A percentile compares a stretch with the other conserved stretches of the same genome.
These are phyloP conservation scores for Micrasema longulum DNA, from an alignment of 1,140 invertebrate species.

Conservation along the genomic window DNA sequence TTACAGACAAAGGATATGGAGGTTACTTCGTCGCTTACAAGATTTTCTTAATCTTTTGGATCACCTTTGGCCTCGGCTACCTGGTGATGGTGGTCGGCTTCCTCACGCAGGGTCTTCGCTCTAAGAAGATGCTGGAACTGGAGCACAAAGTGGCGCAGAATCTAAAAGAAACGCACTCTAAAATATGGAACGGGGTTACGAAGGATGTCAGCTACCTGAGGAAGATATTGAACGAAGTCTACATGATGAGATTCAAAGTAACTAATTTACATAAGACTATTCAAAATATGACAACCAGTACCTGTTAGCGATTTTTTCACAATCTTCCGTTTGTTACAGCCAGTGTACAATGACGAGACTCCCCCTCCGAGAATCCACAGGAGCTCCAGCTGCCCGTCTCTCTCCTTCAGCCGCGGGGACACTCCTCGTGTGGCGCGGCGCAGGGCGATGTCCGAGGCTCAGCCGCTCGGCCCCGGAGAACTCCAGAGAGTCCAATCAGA, in stretches of 20 bases:
- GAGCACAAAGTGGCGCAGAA: slow-evolving; percentile 82
- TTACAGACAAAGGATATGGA: slow-evolving; percentile 69
- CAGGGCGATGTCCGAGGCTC: slow-evolving; percentile 73
- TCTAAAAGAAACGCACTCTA: slow-evolving; percentile 81
- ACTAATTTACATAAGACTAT: slow-evolving; percentile 42
- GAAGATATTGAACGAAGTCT: slow-evolving; percentile 81
- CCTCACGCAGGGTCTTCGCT: slow-evolving; percentile 76
- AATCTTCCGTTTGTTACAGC: slow-evolving; percentile 58
- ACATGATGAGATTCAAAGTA: slow-evolving; percentile 83
- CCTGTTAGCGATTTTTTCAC: background rate
- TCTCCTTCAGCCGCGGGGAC: slow-evolving; percentile 66
- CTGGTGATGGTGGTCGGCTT: slow-evolving; percentile 92
- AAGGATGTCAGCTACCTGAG: slow-evolving; percentile 80
- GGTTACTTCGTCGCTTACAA: slow-evolving; percentile 77
- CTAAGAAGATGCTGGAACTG: slow-evolving; percentile 79
- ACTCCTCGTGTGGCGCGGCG: slow-evolving; percentile 64
- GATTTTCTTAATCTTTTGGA: slow-evolving; percentile 84
- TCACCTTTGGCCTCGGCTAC: slow-evolving; percentile 91
- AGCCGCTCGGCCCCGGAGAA: slow-evolving; percentile 62
- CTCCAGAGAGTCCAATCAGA: slow-evolving; percentile 78
- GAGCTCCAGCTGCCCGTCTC: slow-evolving; percentile 73
- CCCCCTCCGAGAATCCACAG: slow-evolving; percentile 58
- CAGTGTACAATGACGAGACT: slow-evolving; percentile 68
- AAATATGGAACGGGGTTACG: slow-evolving; percentile 82
- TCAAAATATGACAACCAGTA: too few species aligned